Conservation (phyloP, 2,797 vertebrate genomes). For the Neoniphon sammara region DNA sequence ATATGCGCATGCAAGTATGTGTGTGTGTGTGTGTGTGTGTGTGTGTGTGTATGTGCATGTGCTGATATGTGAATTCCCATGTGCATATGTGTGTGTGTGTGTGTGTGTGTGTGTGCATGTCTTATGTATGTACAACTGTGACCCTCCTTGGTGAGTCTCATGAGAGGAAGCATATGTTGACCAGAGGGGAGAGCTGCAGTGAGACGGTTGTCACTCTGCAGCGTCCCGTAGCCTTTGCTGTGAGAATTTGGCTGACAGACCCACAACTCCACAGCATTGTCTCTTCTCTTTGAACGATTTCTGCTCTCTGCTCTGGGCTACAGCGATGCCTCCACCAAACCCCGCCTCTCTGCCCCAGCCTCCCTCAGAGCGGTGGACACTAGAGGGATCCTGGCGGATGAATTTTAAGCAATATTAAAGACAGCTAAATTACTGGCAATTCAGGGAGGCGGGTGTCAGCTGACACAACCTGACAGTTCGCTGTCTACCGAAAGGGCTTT, state of each 20-base stretch:
- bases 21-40: neutral
- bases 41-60: neutral
- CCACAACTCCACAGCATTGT: conserved; percentile 29
- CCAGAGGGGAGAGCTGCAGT: conserved; percentile 36
- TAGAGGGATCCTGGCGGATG: conserved; percentile 38
- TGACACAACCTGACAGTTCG: conserved; percentile 60
- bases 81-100: neutral
- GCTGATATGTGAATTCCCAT: neutral
- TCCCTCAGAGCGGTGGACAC: conserved; percentile 27
- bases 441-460: conserved; percentile 45
- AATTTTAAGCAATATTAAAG: conserved; percentile 58
- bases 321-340: conserved; percentile 18
- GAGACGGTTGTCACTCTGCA: conserved; percentile 27
- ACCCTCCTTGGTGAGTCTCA: conserved; percentile 9
- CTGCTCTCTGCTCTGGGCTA: conserved; percentile 18
- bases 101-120: neutral
- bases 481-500: conserved; percentile 45
- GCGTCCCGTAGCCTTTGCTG: conserved; percentile 1
- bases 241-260: conserved; percentile 40
- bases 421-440: conserved; percentile 69
- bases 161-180: conserved; percentile 43
- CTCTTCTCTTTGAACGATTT: conserved; percentile 6
- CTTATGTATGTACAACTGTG: neutral
- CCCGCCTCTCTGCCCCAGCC: conserved; percentile 32
- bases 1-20: neutral